Conservation (phyloP, 2,797 vertebrate genomes). For the Numenius phaeopus region DNA sequence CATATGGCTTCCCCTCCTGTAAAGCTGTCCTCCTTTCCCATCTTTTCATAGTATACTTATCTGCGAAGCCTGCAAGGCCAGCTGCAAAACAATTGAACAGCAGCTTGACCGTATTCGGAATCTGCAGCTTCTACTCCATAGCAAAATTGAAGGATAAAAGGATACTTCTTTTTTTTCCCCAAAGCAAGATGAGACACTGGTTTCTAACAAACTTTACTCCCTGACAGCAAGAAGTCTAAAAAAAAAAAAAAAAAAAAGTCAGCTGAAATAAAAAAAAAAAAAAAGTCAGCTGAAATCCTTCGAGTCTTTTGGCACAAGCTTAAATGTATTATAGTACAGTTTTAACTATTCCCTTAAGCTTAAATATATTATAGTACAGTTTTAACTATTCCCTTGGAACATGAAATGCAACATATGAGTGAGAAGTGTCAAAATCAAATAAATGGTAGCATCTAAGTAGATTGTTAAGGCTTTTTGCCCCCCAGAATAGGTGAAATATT, state of each 20-base stretch:
- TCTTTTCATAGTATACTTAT: background rate
- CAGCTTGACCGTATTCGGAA: background rate
- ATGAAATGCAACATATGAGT: background rate
- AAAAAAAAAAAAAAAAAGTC: background rate
- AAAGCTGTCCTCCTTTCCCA: slow-evolving; percentile 6
- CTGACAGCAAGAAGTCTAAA: background rate
- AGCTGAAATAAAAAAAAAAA: background rate
- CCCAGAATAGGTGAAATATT: background rate
- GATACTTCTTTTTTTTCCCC: background rate
- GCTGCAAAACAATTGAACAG: background rate
- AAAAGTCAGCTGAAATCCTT: background rate
- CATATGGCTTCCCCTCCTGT: background rate
- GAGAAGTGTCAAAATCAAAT: slow-evolving; percentile 13
- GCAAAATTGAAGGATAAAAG: background rate
- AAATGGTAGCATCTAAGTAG: background rate
- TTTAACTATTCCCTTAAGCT: slow-evolving; percentile 6
- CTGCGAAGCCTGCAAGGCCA: background rate
- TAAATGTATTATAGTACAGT: background rate
- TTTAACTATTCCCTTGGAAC: background rate
- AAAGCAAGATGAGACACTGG: background rate
- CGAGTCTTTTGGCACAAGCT: background rate
- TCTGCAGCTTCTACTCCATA: slow-evolving; percentile 2
- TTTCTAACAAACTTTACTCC: slow-evolving; percentile 1
- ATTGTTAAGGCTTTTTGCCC: background rate
- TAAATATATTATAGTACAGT: background rate